phyloP scores from a whole-genome alignment of 2,888 invertebrate genomes.

The Eledona agricola region DNA sequence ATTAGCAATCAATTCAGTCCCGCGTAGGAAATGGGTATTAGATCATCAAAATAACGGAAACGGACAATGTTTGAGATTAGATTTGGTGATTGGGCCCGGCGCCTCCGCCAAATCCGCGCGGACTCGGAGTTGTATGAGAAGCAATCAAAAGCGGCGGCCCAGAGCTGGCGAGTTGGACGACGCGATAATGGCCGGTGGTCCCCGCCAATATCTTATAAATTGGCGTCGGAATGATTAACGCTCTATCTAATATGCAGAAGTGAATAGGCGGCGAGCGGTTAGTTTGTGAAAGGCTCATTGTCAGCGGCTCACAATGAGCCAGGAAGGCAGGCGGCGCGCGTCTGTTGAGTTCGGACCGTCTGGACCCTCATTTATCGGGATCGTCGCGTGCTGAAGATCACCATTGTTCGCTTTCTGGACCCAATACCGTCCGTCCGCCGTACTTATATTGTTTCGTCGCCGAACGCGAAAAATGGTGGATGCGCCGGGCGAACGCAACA shows the following conservation, averaged over 20 bases:
- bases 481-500: background rate
- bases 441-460: conserved; percentile 20
- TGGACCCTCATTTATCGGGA: conserved; percentile 32
- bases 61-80: too few relatives aligned
- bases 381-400: conserved; percentile 11
- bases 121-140: background rate
- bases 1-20: too few relatives aligned
- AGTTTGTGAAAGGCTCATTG: conserved; percentile 38
- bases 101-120: conserved; percentile 10
- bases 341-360: conserved; percentile 29
- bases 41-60: too few relatives aligned
- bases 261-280: conserved; percentile 37
- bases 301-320: conserved; percentile 35
- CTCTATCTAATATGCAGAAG: conserved; percentile 39
- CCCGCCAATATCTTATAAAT: conserved; percentile 38
- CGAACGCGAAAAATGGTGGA: background rate
- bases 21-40: too few relatives aligned
- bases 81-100: too few relatives aligned
- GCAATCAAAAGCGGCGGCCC: conserved; percentile 11
- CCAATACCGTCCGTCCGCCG: too few relatives aligned
- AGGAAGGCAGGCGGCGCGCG: conserved; percentile 20
- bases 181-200: conserved; percentile 17
- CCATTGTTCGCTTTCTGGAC: conserved; percentile 23
- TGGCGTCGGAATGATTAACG: conserved; percentile 39
- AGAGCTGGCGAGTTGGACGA: conserved; percentile 6